Conservation (phyloP, 2,888 invertebrate species). For the Automeris io region DNA sequence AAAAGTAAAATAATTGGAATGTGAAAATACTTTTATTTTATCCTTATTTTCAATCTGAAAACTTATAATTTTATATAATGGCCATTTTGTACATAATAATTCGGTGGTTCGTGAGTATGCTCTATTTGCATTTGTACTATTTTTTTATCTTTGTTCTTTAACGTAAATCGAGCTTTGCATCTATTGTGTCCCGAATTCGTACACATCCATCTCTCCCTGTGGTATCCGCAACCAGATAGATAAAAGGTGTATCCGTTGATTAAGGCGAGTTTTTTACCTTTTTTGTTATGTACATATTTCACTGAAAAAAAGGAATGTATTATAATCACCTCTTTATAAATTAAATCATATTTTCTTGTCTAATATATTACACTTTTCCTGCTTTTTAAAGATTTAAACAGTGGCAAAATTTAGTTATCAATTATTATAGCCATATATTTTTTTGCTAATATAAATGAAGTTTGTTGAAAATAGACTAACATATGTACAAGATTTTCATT, state of each 20-base stretch:
- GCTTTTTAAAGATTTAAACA: too few relatives aligned
- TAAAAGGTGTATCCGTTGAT: conserved; percentile 17
- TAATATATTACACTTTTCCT: neutral
- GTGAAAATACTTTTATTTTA: too few relatives aligned
- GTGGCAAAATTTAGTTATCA: too few relatives aligned
- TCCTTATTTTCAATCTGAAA: too few relatives aligned
- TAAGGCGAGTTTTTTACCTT: conserved; percentile 18
- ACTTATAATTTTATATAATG: conserved; percentile 2
- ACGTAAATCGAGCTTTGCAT: conserved; percentile 5
- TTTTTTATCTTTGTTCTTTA: neutral
- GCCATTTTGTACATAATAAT: neutral
- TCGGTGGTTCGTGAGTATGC: conserved; percentile 1
- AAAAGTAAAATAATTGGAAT: too few relatives aligned
- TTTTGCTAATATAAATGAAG: too few relatives aligned
- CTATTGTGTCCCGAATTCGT: neutral
- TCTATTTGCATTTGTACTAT: neutral
- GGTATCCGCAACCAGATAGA: neutral
- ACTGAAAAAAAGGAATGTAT: conserved; percentile 8
- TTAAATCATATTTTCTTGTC: neutral
- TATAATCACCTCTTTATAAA: neutral
- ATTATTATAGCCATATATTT: too few relatives aligned
- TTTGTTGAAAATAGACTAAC: too few relatives aligned
- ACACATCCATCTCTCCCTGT: conserved; percentile 3
- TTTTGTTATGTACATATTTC: conserved; percentile 5
- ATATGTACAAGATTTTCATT: too few relatives aligned